Evolutionary conservation across 2,113 vertebrate species (phyloP).

Genomic region (Epinephelus fuscoguttatus): DNA sequence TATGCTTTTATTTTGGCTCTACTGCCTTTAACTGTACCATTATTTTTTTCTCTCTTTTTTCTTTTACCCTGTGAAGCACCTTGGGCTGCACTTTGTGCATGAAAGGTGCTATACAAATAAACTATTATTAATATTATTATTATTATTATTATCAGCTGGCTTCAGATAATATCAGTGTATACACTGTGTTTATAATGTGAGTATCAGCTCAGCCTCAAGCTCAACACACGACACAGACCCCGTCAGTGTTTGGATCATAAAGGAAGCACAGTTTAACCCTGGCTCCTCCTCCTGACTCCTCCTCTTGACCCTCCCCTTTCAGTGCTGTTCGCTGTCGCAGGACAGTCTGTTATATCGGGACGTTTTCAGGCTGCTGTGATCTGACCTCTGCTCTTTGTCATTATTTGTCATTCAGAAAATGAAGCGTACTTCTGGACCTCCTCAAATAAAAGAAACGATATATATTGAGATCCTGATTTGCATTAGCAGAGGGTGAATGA

Average conservation of each 20-base stretch:
- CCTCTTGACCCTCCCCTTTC: background rate
- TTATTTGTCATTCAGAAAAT: background rate
- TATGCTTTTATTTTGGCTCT: too few species aligned
- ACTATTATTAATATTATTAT: too few species aligned
- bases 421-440: background rate
- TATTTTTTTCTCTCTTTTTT: too few species aligned
- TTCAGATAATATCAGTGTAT: too few species aligned
- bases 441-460: slow-evolving; percentile 5
- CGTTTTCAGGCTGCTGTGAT: background rate
- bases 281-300: background rate
- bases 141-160: too few species aligned
- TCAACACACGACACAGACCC: background rate
- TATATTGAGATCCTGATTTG: slow-evolving; percentile 9
- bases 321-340: slow-evolving; percentile 5
- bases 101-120: too few species aligned
- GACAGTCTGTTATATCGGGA: background rate
- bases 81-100: too few species aligned
- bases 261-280: slow-evolving; percentile 13
- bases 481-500: slow-evolving; percentile 11
- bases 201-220: background rate
- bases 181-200: too few species aligned
- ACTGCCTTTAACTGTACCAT: too few species aligned
- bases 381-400: slow-evolving; percentile 10
- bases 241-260: slow-evolving; percentile 20
- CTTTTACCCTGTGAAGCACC: too few species aligned